Evolutionary conservation across 2,113 vertebrate genomes (phyloP).

Genomic region (Limanda limanda): DNA sequence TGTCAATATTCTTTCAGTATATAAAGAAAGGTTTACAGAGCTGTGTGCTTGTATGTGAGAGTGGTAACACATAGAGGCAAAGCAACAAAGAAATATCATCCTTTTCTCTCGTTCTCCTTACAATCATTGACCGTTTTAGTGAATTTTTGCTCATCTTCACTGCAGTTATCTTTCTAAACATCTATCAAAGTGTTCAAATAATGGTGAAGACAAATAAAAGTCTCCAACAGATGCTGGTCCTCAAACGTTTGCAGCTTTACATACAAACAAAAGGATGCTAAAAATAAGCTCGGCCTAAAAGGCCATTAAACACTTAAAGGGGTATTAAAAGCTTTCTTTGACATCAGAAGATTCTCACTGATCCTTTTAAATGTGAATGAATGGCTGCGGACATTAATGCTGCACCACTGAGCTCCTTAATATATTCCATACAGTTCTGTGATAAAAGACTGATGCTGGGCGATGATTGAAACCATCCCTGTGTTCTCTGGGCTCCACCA

Average conservation of each 20-base stretch:
- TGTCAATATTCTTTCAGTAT: too few relatives aligned
- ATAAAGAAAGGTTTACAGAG: too few relatives aligned
- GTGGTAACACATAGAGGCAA: too few relatives aligned
- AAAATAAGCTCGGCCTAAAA: not conserved
- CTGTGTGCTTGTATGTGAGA: too few relatives aligned
- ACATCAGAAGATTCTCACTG: not conserved
- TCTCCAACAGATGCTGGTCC: not conserved
- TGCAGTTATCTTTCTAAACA: too few relatives aligned
- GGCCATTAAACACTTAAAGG: not conserved
- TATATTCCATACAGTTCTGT: not conserved
- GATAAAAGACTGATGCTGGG: not conserved
- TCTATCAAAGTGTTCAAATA: too few relatives aligned
- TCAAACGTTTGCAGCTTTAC: not conserved
- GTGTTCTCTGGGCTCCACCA: not conserved
- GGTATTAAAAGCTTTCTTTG: not conserved
- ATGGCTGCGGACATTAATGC: not conserved
- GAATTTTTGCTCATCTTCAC: too few relatives aligned
- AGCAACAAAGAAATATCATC: too few relatives aligned
- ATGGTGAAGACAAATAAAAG: not conserved
- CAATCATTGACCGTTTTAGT: too few relatives aligned
- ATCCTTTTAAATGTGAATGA: not conserved
- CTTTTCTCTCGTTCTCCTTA: too few relatives aligned
- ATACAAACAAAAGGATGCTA: too few relatives aligned
- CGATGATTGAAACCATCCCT: not conserved
- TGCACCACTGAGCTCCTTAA: not conserved